Base-by-base conservation (phyloP, 2,888 invertebrate species). In the Stomorhina lunata region DNA sequence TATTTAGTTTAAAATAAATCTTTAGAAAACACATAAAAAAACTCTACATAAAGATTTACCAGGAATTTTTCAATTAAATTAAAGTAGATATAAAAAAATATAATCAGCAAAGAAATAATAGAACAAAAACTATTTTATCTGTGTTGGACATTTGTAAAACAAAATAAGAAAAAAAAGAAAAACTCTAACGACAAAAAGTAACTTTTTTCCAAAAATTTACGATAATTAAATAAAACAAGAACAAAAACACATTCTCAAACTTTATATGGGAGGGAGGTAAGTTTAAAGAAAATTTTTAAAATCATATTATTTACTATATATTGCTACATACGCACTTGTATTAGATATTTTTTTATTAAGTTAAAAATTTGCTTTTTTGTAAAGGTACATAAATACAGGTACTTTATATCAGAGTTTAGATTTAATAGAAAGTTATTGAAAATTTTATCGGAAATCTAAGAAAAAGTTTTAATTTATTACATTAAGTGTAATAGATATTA, bases 131-230 rank as follows among this genome's bases (percentile, higher is more conserved):
- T 29, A 17, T n/a, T n/a, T 43, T n/a, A 43, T 9, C 50, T 50
- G 61, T 63, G n/a, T 15, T 40, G 63, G 61, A 63, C 50, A 63
- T 73, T 22, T 63, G 40, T 22, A 20, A 63, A 53, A 29, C n/a
- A 27, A 29, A 37, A 61, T 34, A 37, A 61, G 34, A 59, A 6
- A 34, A 32, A 43, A 22, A 9, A 2, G 12, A 7, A 61, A 61
- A 61, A n/a, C n/a, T n/a, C n/a, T n/a, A n/a, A n/a, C n/a, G n/a
- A n/a, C n/a, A n/a, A 0, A 55, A 43, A 34, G 7, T 48, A 9
- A 48, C 32, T 32, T n/a, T 65, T 34, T 3, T 15, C 12, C 22
- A 63, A 63, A 32, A 2, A 61, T 17, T 43, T 61, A 40, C 40
- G 40, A 12, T 45, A 25, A 59, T 12, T 72, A 17, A 48, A 48